Evolutionary conservation across 2,113 vertebrate species (phyloP).

Genomic region (Amblyornis subalaris): DNA sequence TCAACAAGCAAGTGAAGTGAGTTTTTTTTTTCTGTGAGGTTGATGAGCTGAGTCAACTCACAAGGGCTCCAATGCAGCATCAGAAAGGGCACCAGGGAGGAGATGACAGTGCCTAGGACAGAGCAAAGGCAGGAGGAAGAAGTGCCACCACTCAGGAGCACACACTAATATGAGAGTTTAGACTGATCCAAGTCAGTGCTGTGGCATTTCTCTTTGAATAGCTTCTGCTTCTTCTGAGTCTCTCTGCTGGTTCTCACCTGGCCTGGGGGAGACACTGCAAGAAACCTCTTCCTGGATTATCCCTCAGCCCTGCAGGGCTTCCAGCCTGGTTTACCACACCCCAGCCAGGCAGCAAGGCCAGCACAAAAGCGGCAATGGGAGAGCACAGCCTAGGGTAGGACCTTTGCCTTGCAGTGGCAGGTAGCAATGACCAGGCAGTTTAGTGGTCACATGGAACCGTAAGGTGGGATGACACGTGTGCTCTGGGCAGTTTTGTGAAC

Average conservation of each 20-base stretch:
- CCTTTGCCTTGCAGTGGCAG: background rate
- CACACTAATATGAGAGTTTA: background rate
- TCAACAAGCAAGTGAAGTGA: background rate
- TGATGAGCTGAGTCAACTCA: background rate
- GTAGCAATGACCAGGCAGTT: background rate
- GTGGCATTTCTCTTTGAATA: background rate
- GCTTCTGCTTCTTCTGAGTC: background rate
- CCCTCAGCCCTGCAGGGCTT: background rate
- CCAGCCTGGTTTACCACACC: background rate
- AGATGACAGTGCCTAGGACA: background rate
- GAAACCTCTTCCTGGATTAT: background rate
- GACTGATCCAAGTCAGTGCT: background rate
- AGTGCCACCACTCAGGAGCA: background rate
- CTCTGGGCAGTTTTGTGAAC: background rate
- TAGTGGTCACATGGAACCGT: background rate
- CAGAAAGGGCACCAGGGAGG: background rate
- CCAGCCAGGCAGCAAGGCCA: background rate
- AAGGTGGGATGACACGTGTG: rapidly evolving
- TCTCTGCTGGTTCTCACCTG: background rate
- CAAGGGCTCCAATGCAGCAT: background rate
- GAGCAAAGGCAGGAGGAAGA: background rate
- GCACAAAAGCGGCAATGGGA: background rate
- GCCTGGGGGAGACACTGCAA: background rate
- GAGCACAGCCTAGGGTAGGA: background rate
- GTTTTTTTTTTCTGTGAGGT: background rate